Percentiles rank a stretch among this genome's conserved stretches.
Evolutionary conservation across 2,797 vertebrate species (phyloP).

Genomic region (Hoplostethus atlanticus): DNA sequence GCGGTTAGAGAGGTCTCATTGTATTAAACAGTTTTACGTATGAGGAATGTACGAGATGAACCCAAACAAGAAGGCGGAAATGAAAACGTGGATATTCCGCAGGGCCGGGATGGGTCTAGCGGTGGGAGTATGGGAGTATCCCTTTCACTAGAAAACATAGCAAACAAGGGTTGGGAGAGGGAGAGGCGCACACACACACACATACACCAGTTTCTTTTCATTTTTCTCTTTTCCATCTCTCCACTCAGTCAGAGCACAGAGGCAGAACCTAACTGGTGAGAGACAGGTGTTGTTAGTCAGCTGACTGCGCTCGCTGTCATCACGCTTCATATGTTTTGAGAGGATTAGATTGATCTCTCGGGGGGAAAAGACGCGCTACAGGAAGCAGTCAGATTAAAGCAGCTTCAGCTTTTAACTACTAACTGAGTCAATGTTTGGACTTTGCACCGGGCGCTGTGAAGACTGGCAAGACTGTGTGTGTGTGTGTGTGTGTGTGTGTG

Average conservation of each 20-base stretch:
- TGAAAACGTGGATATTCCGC: no score
- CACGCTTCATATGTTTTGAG: background rate
- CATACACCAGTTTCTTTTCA: background rate
- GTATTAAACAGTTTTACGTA: background rate
- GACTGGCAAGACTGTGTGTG: background rate
- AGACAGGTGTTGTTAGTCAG: conserved; percentile 42
- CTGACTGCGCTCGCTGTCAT: conserved; percentile 24
- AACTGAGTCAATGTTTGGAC: conserved; percentile 20
- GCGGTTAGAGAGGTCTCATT: background rate
- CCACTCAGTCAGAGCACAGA: conserved; percentile 1
- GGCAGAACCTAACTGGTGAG: background rate
- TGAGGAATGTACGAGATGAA: background rate
- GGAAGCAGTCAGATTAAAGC: conserved; percentile 28
- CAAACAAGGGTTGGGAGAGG: background rate
- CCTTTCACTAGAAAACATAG: background rate
- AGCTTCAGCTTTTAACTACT: conserved; percentile 37
- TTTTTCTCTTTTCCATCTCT: background rate
- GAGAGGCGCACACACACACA: background rate
- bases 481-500: conserved; percentile 15
- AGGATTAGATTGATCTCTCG: conserved; percentile 16
- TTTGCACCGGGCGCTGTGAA: background rate
- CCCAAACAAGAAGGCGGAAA: no score
- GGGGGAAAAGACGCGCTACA: conserved; percentile 6
- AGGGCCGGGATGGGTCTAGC: no score
- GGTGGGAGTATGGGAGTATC: no score